phyloP scores from a whole-genome alignment of 2,113 vertebrate genomes.

The Oncorhynchus clarkii region DNA sequence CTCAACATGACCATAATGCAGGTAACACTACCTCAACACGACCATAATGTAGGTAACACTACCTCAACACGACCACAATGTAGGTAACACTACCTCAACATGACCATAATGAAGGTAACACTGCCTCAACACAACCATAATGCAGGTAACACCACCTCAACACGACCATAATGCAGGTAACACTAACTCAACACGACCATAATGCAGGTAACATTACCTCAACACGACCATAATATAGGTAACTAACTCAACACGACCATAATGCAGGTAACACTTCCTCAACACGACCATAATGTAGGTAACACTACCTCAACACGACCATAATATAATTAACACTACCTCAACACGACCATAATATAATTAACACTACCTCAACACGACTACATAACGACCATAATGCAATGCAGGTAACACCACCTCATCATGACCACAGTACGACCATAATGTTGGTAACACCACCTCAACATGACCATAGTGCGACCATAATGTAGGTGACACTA shows the following conservation, averaged over 20 bases:
- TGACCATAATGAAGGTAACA: constrained; percentile 69
- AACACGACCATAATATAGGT: neutral
- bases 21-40: no score
- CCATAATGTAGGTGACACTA: neutral
- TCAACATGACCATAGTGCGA: no score
- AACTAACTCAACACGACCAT: no score
- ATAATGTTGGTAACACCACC: no score
- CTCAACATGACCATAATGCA: no score
- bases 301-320: neutral
- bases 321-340: no score
- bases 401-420: neutral
- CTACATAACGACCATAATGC: neutral
- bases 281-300: constrained; percentile 78
- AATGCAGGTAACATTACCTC: constrained; percentile 69
- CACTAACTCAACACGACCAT: neutral
- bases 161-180: constrained; percentile 70
- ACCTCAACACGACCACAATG: neutral
- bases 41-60: no score
- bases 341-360: neutral
- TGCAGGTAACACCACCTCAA: constrained; percentile 69
- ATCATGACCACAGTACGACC: no score
- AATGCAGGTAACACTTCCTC: constrained; percentile 78
- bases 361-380: constrained; percentile 40
- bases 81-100: no score
- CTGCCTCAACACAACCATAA: no score